Base-by-base conservation (phyloP, 2,113 vertebrate genomes). In the Otus sunia region DNA sequence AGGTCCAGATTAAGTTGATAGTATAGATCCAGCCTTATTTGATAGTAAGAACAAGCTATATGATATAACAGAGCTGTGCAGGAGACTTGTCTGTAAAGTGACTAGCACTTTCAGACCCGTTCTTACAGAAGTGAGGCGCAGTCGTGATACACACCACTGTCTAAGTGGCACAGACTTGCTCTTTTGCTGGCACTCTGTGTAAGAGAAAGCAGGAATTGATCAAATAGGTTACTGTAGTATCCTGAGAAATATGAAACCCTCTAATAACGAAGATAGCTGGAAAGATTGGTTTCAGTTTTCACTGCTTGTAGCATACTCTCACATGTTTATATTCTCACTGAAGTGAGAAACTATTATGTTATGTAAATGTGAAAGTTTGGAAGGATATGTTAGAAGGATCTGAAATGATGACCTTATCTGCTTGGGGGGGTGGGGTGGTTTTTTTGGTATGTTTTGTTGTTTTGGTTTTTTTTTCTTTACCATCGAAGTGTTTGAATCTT, bases 51-150 rank as follows among this genome's bases (percentile, higher is more conserved):
- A 45, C 30, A 67, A 77, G 34, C 69, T 36, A 8, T 52, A 12
- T 45, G 56, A 27, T 72, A 5, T 3, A 76, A 68, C 12, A 47
- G 34, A 53, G 55, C 26, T 81, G 77, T 82, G n/a, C 52, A 67
- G 56, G 29, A 71, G 22, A 12, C 37, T 43, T 88, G 36, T 22
- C 49, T 77, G 19, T 76, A 43, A 53, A 36, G 74, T 52, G 29
- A 12, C 16, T n/a, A 13, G 17, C 10, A n/a, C 29, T 37, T 74
- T 74, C n/a, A 60, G 43, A 64, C 37, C 8, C 0, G 0, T 56
- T 63, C 43, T 74, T 73, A 27, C 0, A 0, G 34, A 59, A 43
- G 6, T 4, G 12, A 45, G 66, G 15, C 18, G 19, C 20, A 21
- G 53, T 73, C 0, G 0, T 37, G 16, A 62, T 27, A 21, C 14